Base-by-base conservation (phyloP, 1,140 invertebrate genomes). In the Drosophila parabipectinata region DNA sequence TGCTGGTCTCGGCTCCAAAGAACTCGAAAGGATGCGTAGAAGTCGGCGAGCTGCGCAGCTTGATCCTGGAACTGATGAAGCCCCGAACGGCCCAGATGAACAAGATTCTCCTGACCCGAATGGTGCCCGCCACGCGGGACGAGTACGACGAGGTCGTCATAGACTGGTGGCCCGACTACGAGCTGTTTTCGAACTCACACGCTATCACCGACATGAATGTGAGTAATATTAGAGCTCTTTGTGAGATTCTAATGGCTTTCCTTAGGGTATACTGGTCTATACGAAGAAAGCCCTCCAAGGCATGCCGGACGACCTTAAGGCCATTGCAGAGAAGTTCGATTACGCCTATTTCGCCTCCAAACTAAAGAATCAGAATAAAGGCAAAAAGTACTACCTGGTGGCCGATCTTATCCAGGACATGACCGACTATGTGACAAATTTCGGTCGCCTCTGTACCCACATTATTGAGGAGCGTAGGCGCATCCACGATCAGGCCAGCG, bases 131-230 rank as follows among this genome's bases (percentile, higher is more conserved):
- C 12, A 51, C 37, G 5, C 28, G 9, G 6, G 55, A 71, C 44
- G 69, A 73, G 10, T 37, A 18, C n/a, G 54, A 59, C 0, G 51
- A 45, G 1, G 48, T 24, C 2, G 6, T 2, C 8, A 51, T 18
- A 0, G 71, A 79, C 26, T 79, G 77, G 77, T 79, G 77, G 77
- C 77, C 77, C 5, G 77, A 79, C 7, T 79, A 79, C 26, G 15
- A 52, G 3, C 4, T 79, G 7, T 59, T 28, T 12, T 64, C 71
- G 3, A 18, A 71, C 0, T 12, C 12, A 0, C 59, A 75, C 18
- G 66, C 72, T 24, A 61, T 79, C 26, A 75, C 71, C 9, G 77
- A 79, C 48, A 64, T 79, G 34, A 79, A 73, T 54, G 77, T 79
- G 3, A 62, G 75, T 66, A 14, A 7, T 2, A 15, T 3, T 28